Percentiles rank a stretch among this genome's conserved stretches.
Evolutionary conservation across 2,888 invertebrate genomes (phyloP).

Genomic region (Nudaria mundana): DNA sequence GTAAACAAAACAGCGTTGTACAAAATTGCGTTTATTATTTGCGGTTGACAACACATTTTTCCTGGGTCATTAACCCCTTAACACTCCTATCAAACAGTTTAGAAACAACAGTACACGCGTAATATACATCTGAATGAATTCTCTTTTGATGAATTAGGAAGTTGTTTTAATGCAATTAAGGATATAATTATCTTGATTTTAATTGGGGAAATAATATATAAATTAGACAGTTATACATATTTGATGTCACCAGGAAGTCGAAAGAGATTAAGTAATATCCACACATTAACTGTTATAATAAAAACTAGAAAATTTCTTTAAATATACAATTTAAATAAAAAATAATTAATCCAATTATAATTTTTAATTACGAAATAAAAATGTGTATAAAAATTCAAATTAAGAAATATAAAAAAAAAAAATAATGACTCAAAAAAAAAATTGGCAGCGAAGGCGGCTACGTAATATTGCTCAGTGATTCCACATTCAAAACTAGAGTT

Average conservation of each 20-base stretch:
- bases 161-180: background rate
- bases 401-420: slow-evolving; percentile 18
- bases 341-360: background rate
- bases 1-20: slow-evolving; percentile 25
- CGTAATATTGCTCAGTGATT: slow-evolving; percentile 56
- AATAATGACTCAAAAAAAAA: slow-evolving; percentile 40
- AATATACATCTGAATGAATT: slow-evolving; percentile 10
- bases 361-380: slow-evolving; percentile 2
- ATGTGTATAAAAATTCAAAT: slow-evolving; percentile 1
- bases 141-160: slow-evolving; percentile 3
- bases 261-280: background rate
- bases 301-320: background rate
- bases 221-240: background rate
- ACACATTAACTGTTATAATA: slow-evolving; percentile 1
- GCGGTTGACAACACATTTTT: slow-evolving; percentile 59
- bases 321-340: background rate
- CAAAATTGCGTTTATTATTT: slow-evolving; percentile 38
- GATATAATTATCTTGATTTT: background rate
- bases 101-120: slow-evolving; percentile 17
- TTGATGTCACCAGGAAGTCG: background rate
- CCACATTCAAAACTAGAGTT: slow-evolving; percentile 74
- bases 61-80: slow-evolving; percentile 66
- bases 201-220: background rate
- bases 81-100: slow-evolving; percentile 36
- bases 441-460: slow-evolving; percentile 56